phyloP scores from a whole-genome alignment of 2,888 invertebrate genomes.

The Acleris cristana region DNA sequence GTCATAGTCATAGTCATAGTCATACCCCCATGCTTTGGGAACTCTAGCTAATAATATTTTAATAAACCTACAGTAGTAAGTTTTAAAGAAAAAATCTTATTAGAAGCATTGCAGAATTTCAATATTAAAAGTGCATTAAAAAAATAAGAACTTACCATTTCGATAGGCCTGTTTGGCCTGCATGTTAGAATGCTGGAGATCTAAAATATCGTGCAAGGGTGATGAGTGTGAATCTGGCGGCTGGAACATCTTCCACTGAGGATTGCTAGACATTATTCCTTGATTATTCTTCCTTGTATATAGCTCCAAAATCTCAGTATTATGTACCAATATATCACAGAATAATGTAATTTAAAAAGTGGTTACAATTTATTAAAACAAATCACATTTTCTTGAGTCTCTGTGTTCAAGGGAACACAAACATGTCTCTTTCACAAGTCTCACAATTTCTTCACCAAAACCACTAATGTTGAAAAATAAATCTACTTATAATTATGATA shows the following conservation, averaged over 20 bases:
- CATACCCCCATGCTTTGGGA: too few relatives aligned
- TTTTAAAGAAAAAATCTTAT: not conserved
- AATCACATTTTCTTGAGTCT: slow-evolving; percentile 76
- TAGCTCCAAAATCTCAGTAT: slow-evolving; percentile 69
- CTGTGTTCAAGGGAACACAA: slow-evolving; percentile 66
- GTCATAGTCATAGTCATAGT: too few relatives aligned
- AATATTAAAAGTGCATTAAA: not conserved
- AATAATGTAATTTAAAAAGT: slow-evolving; percentile 67
- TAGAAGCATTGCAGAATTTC: not conserved
- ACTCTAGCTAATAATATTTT: too few relatives aligned
- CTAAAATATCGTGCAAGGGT: slow-evolving; percentile 92
- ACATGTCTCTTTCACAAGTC: slow-evolving; percentile 61
- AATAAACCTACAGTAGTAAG: too few relatives aligned
- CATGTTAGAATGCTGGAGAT: slow-evolving; percentile 85
- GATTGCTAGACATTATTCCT: slow-evolving; percentile 89
- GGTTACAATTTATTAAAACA: slow-evolving; percentile 64
- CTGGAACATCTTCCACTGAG: slow-evolving; percentile 96
- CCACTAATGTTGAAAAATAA: slow-evolving; percentile 72
- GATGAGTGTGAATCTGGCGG: slow-evolving; percentile 94
- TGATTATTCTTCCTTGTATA: slow-evolving; percentile 74
- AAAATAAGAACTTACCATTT: slow-evolving; percentile 73
- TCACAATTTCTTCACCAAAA: slow-evolving; percentile 70
- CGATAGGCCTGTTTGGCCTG: slow-evolving; percentile 80
- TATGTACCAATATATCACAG: slow-evolving; percentile 79
- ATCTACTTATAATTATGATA: slow-evolving; percentile 79